phyloP scores from a whole-genome alignment of 2,797 vertebrate species.

The Gadopsis marmoratus region DNA sequence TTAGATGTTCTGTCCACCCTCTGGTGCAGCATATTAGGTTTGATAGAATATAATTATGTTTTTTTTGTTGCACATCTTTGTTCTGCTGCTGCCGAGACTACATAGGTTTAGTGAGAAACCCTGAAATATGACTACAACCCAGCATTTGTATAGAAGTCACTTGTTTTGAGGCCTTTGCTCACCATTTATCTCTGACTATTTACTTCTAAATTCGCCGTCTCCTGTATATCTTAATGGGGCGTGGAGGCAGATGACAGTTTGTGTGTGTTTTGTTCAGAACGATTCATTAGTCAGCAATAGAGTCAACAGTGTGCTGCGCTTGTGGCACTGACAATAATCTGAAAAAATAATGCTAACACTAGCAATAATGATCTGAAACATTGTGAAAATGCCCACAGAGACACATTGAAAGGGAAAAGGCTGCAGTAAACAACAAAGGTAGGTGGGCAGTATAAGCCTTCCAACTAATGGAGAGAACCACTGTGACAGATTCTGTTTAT shows the following conservation, averaged over 20 bases:
- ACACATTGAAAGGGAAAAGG: constrained; percentile 25
- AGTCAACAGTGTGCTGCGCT: constrained; percentile 19
- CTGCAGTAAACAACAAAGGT: constrained; percentile 51
- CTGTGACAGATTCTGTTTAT: constrained; percentile 27
- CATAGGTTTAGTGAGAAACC: constrained; percentile 27
- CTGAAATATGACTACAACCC: constrained; percentile 2
- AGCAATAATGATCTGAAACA: constrained; percentile 54
- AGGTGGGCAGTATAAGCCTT: constrained; percentile 25
- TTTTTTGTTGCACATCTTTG: constrained; percentile 37
- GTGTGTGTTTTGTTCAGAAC: constrained; percentile 38
- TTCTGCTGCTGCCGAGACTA: constrained; percentile 24
- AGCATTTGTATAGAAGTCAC: constrained; percentile 34
- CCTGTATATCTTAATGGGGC: constrained; percentile 31
- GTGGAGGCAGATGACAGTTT: constrained; percentile 31
- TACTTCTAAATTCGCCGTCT: constrained; percentile 35
- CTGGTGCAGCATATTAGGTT: constrained; percentile 44
- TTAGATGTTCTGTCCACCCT: constrained; percentile 40
- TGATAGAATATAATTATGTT: constrained; percentile 53
- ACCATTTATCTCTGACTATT: constrained; percentile 48
- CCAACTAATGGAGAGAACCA: constrained; percentile 32
- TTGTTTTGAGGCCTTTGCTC: constrained; percentile 23
- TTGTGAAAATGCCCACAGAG: constrained; percentile 52
- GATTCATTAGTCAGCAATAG: constrained; percentile 59
- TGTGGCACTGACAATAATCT: constrained; percentile 52
- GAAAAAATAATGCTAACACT: constrained; percentile 49